These are phyloP conservation scores for Lithobates sylvaticus DNA, from an alignment of 2,797 vertebrate species.

Conservation along the genomic window DNA sequence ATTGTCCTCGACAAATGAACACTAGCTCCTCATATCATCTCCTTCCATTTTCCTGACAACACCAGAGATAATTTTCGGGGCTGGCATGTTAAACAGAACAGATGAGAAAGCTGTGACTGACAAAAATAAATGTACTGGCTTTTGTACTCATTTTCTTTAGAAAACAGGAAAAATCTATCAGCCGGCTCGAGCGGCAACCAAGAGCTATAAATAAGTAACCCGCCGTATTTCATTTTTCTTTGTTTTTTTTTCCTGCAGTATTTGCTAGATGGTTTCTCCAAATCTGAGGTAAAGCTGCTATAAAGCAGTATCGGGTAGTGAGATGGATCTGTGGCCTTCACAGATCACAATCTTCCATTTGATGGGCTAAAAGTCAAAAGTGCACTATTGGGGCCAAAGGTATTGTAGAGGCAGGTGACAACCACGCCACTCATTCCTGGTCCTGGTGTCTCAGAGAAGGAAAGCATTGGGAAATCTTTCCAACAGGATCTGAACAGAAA, in stretches of 20 bases:
- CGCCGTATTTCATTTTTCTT: conserved; percentile 43
- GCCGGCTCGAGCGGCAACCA: conserved; percentile 55
- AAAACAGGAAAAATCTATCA: conserved; percentile 62
- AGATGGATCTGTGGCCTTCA: neutral
- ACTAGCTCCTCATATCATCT: conserved; percentile 78
- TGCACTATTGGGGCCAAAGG: no score
- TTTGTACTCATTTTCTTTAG: conserved; percentile 67
- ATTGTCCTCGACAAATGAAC: conserved; percentile 79
- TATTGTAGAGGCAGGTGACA: no score
- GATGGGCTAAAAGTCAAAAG: no score
- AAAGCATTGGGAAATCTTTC: no score
- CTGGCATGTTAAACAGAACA: conserved; percentile 78
- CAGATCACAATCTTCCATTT: neutral
- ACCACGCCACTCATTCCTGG: no score
- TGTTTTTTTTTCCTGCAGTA: conserved; percentile 4
- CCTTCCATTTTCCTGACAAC: conserved; percentile 77
- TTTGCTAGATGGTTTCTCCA: neutral
- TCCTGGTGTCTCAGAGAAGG: no score
- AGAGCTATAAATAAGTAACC: conserved; percentile 64
- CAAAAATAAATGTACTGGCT: conserved; percentile 71
- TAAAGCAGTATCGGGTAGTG: neutral
- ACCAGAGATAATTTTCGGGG: conserved; percentile 78
- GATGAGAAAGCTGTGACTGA: conserved; percentile 74
- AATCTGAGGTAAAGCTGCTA: conserved; percentile 17
- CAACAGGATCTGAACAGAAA: no score